Conservation (phyloP, 2,113 vertebrate species). For the Malurus melanocephalus region DNA sequence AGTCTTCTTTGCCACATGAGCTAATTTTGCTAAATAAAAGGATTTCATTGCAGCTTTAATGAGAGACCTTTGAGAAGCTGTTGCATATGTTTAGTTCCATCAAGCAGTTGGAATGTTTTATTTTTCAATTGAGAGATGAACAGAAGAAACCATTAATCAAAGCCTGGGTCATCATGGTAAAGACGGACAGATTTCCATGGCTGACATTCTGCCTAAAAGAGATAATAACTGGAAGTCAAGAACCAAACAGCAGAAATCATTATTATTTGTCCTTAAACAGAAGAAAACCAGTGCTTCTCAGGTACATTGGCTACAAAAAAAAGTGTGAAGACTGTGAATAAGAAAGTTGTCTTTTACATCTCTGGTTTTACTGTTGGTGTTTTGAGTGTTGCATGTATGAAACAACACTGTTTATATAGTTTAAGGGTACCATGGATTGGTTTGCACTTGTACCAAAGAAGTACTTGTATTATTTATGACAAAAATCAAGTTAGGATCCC, state of each 20-base stretch:
- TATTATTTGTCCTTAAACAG: not conserved
- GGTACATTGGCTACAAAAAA: not conserved
- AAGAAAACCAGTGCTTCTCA: not conserved
- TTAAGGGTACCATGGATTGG: not conserved
- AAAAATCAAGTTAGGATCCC: not conserved
- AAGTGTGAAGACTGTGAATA: not conserved
- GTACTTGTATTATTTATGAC: not conserved
- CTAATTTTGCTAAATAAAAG: not conserved
- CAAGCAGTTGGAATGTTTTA: not conserved
- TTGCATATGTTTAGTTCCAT: not conserved
- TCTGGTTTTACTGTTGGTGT: not conserved
- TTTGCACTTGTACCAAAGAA: not conserved
- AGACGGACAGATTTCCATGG: not conserved
- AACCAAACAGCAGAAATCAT: not conserved
- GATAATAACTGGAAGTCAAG: not conserved
- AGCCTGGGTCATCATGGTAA: not conserved
- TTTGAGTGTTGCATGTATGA: not conserved
- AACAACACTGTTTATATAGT: not conserved
- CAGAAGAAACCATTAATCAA: not conserved
- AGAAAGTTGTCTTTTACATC: not conserved
- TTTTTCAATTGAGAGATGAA: not conserved
- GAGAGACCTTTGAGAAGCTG: not conserved
- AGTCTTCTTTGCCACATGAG: not conserved
- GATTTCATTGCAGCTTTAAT: not conserved
- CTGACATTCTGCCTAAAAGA: not conserved